A percentile compares a stretch with the other conserved stretches of the same genome.
Evolutionary conservation across 92 coral and sea anemone species (phyloP).

Genomic region (Palythoa grandiflora): DNA sequence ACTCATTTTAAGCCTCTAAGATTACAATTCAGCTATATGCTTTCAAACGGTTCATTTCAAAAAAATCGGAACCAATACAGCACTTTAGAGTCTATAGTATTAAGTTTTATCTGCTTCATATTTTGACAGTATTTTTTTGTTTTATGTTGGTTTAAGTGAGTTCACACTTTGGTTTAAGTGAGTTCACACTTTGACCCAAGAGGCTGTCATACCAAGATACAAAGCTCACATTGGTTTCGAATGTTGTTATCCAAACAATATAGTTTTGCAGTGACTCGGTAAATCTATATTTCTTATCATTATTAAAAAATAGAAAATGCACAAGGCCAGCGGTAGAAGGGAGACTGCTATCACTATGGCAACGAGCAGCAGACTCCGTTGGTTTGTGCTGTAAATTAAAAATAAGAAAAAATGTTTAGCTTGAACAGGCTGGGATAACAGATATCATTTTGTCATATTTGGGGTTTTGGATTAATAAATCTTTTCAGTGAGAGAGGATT

Average conservation of each 20-base stretch:
- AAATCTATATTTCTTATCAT: constrained; percentile 28
- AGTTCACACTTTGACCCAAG: not conserved
- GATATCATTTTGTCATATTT: no score
- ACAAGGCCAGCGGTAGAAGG: constrained; percentile 22
- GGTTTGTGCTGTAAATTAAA: not conserved
- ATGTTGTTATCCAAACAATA: not conserved
- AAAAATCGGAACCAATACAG: no score
- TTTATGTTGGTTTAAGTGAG: not conserved
- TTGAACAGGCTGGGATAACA: no score
- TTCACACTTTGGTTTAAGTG: not conserved
- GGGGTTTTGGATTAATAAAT: no score
- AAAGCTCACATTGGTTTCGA: not conserved
- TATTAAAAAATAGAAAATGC: constrained; percentile 24
- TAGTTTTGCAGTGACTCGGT: constrained; percentile 39
- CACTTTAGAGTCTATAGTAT: no score
- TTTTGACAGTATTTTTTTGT: no score
- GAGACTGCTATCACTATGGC: constrained; percentile 19
- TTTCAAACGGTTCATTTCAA: no score
- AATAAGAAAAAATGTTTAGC: not conserved
- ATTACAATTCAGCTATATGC: not conserved
- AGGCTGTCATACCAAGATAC: not conserved
- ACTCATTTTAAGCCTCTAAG: not conserved
- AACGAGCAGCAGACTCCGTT: not conserved
- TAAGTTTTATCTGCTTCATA: no score
- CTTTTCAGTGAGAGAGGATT: no score